Percentiles rank a stretch among this genome's conserved stretches.
phyloP scores from a whole-genome alignment of 2,797 vertebrate species.

The Chanos chanos region DNA sequence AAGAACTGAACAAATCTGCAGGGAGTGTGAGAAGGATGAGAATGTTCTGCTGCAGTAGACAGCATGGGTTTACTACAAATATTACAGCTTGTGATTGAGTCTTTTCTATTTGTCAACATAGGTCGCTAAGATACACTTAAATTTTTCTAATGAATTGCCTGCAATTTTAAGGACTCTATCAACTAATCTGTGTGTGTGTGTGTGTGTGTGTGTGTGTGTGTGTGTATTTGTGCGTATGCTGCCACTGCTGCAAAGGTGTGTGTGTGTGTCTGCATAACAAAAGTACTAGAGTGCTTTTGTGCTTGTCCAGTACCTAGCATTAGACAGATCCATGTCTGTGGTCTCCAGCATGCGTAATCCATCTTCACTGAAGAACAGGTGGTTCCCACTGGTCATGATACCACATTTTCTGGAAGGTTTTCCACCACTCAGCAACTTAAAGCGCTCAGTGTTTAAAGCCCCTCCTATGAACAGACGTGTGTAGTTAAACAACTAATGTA shows the following conservation, averaged over 20 bases:
- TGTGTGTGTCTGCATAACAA: neutral
- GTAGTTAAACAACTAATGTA: conserved; percentile 7
- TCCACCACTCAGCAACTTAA: conserved; percentile 88
- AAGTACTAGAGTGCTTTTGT: neutral
- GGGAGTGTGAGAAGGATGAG: neutral
- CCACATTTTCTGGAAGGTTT: conserved; percentile 97
- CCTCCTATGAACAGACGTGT: conserved; percentile 63
- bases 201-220: conserved; percentile 34
- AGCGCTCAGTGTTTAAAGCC: conserved; percentile 83
- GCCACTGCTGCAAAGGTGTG: neutral
- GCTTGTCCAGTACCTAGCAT: conserved; percentile 82
- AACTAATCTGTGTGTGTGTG: conserved; percentile 27
- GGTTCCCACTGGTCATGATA: conserved; percentile 95
- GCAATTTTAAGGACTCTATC: neutral
- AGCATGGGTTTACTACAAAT: no score
- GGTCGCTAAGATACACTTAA: no score
- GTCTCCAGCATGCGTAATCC: conserved; percentile 95
- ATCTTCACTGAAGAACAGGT: conserved; percentile 96
- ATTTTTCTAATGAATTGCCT: no score
- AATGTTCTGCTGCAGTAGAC: no score
- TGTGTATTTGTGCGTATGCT: neutral
- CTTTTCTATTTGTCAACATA: no score
- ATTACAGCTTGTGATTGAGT: no score
- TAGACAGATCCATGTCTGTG: conserved; percentile 89
- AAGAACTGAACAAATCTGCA: conserved; percentile 97